These are phyloP conservation scores for Myripristis murdjan DNA, from an alignment of 2,797 vertebrate species.

Conservation along the genomic window DNA sequence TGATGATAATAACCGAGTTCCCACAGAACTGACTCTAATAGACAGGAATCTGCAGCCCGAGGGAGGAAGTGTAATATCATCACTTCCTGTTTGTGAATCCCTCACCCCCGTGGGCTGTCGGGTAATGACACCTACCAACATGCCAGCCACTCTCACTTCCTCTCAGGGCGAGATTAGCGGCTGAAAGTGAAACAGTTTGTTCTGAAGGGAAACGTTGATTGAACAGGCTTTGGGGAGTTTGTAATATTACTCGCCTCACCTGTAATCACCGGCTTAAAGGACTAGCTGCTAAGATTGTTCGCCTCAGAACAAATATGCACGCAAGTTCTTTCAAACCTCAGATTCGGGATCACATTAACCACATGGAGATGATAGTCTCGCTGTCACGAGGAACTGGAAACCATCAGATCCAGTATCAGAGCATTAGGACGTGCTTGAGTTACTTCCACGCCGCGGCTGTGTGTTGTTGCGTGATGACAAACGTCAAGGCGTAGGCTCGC, in stretches of 20 bases:
- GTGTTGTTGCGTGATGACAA: background rate
- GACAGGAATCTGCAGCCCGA: slow-evolving; percentile 51
- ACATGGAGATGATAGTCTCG: background rate
- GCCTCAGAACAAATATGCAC: slow-evolving; percentile 14
- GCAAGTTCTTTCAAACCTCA: background rate
- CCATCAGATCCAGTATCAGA: background rate
- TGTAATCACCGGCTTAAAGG: background rate
- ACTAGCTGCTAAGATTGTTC: slow-evolving; percentile 1
- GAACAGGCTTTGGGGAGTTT: slow-evolving; percentile 49
- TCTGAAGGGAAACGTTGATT: slow-evolving; percentile 50
- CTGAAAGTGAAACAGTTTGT: slow-evolving; percentile 61
- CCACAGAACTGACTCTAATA: slow-evolving; percentile 30
- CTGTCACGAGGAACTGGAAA: too few species aligned
- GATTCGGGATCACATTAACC: background rate
- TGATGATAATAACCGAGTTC: slow-evolving; percentile 53
- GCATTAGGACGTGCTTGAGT: background rate
- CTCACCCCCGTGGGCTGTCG: slow-evolving; percentile 40
- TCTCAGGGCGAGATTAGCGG: slow-evolving; percentile 73
- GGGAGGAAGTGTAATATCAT: slow-evolving; percentile 63
- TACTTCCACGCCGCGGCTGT: background rate
- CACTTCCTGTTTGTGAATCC: slow-evolving; percentile 73
- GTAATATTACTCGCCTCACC: slow-evolving; percentile 35
- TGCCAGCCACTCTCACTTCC: slow-evolving; percentile 58
- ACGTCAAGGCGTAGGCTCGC: background rate
- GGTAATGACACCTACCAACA: slow-evolving; percentile 77